Evolutionary conservation across 2,113 vertebrate species (phyloP).

Genomic region (Desmodus rotundus): DNA sequence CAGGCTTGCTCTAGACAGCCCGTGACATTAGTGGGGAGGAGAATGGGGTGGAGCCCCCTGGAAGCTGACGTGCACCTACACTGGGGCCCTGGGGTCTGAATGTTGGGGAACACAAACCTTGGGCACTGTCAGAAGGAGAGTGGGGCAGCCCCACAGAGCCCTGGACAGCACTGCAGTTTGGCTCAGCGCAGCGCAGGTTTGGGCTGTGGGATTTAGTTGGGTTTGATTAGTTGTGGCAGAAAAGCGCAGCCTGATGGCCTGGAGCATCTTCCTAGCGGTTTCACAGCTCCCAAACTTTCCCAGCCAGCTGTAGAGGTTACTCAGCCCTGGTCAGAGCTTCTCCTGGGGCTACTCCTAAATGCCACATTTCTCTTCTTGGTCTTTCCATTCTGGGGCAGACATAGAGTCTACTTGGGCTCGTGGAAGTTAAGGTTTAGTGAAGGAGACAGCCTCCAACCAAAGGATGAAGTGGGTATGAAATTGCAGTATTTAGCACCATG

Average conservation of each 20-base stretch:
- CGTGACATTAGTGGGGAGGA: not conserved
- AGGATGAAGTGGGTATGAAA: not conserved
- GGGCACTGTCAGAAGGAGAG: not conserved
- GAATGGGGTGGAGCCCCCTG: not conserved
- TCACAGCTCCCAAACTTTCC: not conserved
- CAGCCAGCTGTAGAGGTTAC: not conserved
- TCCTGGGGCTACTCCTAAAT: not conserved
- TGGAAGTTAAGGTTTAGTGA: not conserved
- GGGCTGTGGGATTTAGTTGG: not conserved
- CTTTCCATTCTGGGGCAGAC: not conserved
- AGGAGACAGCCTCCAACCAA: not conserved
- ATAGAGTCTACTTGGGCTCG: not conserved
- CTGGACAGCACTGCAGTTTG: not conserved
- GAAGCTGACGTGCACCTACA: not conserved
- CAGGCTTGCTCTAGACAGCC: no score
- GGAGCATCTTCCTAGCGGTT: not conserved
- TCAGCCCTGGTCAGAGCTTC: not conserved
- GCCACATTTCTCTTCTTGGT: not conserved
- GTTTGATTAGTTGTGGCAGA: not conserved
- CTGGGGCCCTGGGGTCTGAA: not conserved
- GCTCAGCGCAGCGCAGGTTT: not conserved
- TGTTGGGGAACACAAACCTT: not conserved
- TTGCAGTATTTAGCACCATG: not conserved
- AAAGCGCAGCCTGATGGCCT: not conserved
- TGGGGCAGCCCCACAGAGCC: not conserved